Evolutionary conservation across 2,888 invertebrate species (phyloP).

Genomic region (Conchocele bisecta): DNA sequence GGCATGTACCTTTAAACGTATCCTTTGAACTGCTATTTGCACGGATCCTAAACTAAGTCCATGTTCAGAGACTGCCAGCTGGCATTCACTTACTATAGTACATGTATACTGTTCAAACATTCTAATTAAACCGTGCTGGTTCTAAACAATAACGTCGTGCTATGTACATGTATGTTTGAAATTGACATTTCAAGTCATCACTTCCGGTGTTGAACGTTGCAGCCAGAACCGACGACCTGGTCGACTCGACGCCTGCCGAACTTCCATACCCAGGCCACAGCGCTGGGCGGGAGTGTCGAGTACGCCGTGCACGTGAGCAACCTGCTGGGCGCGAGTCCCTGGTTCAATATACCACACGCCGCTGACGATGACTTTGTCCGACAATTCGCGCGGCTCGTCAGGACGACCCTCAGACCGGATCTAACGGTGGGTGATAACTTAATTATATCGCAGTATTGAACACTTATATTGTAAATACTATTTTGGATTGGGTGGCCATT

Average conservation of each 20-base stretch:
- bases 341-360: conserved; percentile 72
- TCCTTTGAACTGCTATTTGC: too few relatives aligned
- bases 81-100: too few relatives aligned
- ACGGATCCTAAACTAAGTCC: too few relatives aligned
- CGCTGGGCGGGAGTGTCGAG: conserved; percentile 61
- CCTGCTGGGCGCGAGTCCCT: conserved; percentile 63
- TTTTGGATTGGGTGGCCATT: too few relatives aligned
- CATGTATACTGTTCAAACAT: too few relatives aligned
- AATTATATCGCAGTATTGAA: too few relatives aligned
- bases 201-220: conserved; percentile 1
- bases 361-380: conserved; percentile 68
- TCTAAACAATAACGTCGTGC: too few relatives aligned
- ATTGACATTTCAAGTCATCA: neutral
- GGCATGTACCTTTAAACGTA: too few relatives aligned
- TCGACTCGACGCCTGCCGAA: conserved; percentile 30
- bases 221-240: conserved; percentile 72
- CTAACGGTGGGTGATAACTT: conserved; percentile 64
- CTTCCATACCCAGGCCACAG: conserved; percentile 66
- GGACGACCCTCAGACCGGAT: conserved; percentile 59
- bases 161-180: neutral
- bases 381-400: conserved; percentile 61
- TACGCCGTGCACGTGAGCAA: conserved; percentile 65
- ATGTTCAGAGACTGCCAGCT: too few relatives aligned
- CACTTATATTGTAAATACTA: too few relatives aligned
- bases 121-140: too few relatives aligned